phyloP scores from a whole-genome alignment of 2,797 vertebrate species.

The Philypnodon macrostomus region DNA sequence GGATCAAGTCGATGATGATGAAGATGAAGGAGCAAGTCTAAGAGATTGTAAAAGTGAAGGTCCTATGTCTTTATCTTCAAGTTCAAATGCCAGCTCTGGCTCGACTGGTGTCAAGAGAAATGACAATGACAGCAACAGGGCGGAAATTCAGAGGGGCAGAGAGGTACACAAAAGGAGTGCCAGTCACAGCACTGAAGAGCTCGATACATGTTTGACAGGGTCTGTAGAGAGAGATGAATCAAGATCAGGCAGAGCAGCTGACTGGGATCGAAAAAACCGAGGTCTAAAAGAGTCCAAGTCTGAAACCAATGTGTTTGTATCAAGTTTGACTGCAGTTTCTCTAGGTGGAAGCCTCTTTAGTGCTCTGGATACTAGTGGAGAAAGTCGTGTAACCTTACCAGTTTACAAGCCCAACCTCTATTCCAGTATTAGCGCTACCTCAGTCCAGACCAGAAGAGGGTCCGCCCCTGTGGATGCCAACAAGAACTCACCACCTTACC shows the following conservation, averaged over 20 bases:
- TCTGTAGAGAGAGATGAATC: conserved; percentile 44
- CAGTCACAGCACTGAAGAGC: conserved; percentile 62
- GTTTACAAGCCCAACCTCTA: conserved; percentile 49
- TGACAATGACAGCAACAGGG: conserved; percentile 69
- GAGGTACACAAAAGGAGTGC: conserved; percentile 40
- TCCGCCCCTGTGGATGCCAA: conserved; percentile 59
- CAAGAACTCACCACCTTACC: conserved; percentile 58
- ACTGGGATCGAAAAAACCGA: conserved; percentile 49
- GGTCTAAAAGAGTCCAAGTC: conserved; percentile 74
- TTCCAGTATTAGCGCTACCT: conserved; percentile 83
- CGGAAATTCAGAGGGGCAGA: conserved; percentile 30
- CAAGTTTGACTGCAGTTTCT: conserved; percentile 72
- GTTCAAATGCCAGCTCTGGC: conserved; percentile 69
- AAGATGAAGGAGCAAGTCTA: conserved; percentile 54
- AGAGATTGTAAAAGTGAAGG: conserved; percentile 69
- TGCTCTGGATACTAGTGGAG: conserved; percentile 62
- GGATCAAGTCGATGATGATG: conserved; percentile 44
- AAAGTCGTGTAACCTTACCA: conserved; percentile 65
- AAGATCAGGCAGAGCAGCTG: conserved; percentile 35
- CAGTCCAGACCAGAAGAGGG: conserved; percentile 78
- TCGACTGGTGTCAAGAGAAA: conserved; percentile 53
- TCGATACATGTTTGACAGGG: conserved; percentile 51
- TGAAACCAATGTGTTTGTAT: conserved; percentile 76
- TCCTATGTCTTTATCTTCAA: conserved; percentile 73
- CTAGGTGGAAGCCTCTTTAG: conserved; percentile 76